A percentile compares a stretch with the other conserved stretches of the same genome.
These are phyloP conservation scores for Ametastegia equiseti DNA, from an alignment of 2,888 invertebrate genomes.

Conservation along the genomic window DNA sequence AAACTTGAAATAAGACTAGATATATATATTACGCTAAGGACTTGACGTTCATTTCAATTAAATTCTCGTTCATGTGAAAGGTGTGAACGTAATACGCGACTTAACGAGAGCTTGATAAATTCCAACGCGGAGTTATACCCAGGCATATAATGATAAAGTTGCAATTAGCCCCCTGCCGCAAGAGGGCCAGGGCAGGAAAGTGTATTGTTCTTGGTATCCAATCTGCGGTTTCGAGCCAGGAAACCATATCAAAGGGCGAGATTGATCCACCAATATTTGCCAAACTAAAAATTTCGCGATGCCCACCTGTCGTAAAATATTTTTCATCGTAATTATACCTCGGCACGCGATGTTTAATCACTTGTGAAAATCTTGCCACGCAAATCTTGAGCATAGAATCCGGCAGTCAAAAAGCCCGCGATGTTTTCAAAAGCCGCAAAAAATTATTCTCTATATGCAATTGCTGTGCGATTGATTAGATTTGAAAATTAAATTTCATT, in stretches of 20 bases:
- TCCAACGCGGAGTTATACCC: neutral
- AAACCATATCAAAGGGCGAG: neutral
- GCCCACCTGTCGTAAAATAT: conserved; percentile 42
- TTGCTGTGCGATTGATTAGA: neutral
- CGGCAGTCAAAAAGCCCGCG: conserved; percentile 43
- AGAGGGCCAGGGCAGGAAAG: neutral
- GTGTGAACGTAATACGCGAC: too few relatives aligned
- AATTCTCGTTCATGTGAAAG: too few relatives aligned
- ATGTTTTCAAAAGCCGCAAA: too few relatives aligned
- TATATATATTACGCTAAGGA: too few relatives aligned
- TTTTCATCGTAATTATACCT: neutral
- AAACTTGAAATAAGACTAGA: too few relatives aligned
- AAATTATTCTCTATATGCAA: too few relatives aligned
- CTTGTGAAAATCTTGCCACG: conserved; percentile 42
- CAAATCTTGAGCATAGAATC: conserved; percentile 30
- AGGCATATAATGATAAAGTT: neutral
- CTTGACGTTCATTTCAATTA: too few relatives aligned
- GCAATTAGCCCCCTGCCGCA: conserved; percentile 3
- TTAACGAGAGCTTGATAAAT: neutral
- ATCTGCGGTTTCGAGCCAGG: neutral
- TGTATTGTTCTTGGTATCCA: neutral
- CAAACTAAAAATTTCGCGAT: conserved; percentile 34
- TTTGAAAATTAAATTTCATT: conserved; percentile 1
- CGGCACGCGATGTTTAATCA: conserved; percentile 27
- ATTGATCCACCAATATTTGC: neutral